Base-by-base conservation (phyloP, 2,888 invertebrate genomes). In the Coelopa pilipes region DNA sequence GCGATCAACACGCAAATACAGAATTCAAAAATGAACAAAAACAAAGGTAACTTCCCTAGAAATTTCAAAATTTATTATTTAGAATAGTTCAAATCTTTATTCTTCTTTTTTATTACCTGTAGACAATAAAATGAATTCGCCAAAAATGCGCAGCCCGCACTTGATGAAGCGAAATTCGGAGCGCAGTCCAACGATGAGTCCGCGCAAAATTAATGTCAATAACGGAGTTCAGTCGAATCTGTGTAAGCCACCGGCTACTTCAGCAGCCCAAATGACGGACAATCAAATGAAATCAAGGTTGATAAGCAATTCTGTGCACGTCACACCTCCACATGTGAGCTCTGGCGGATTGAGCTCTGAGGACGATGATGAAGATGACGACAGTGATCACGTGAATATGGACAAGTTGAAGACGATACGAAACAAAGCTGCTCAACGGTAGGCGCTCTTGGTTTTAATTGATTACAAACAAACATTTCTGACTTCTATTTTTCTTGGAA, bases 371-470 rank as follows among this genome's bases (percentile, higher is more conserved):
- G 71, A 71, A 34, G 72, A 72, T 21, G 85, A 85, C 15, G 92
- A 92, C 78, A 91, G 91, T 73, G 92, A 92, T 63, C 84, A 86
- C 82, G 90, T 92, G 75, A 92, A 91, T 79, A 89, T 91, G 73
- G 91, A 92, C 0, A 93, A 93, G 83, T 86, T 93, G 69, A 91
- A 91, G 81, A 90, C 90, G 10, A 92, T 93, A 79, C 89, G 91
- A 67, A 89, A 90, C 83, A 90, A 91, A 81, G 92, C 91, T 11
- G 88, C 88, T 77, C 90, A 90, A 79, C 88, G 87, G 86, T 86
- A 76, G 57, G 53, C 12, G 15, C 60, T 63, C 62, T 21, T 49
- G 1, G 0, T n/a, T 7, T 17, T 10, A n/a, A 7, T 69, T 5
- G 12, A 50, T 53, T 19, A 11, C 46, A 46, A 5, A 59, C 34